Evolutionary conservation across 2,888 invertebrate species (phyloP), one percentile per base, ranked within the genome.

Genomic region (Galerucella calmariensis): DNA sequence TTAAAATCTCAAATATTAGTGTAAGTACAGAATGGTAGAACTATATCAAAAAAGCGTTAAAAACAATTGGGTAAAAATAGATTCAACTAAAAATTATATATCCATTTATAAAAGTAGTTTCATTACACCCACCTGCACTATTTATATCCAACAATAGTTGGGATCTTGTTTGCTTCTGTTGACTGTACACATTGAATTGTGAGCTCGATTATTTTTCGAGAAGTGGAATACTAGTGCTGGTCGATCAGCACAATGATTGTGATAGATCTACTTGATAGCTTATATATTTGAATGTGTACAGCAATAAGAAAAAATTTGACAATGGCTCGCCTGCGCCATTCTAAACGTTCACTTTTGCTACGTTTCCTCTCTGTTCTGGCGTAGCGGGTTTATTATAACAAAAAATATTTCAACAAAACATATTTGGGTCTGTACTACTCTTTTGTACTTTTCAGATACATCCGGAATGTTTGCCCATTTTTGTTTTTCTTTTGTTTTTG

Each of bases 401-500:
- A 10, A 48, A 48, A 48, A 48, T 53, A 53, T 53, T 53, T 53
- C 16, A 53, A 16, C 8, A 51, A 56, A 56, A 56, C 16, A 10
- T 51, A 16, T 56, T 56, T 56, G 56, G 9, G 16, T 46, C 4
- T 5, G 20, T 65, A 14, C 41, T 20, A 65, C 63, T 44, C 63
- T 65, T 65, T 65, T 41, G 41, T 65, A 65, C 63, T 65, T 41
- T 44, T 63, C 44, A 63, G 63, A 63, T 63, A 20, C 14, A 61
- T 41, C 44, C 14, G 63, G 63, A 63, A 63, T 63, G 63, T 63
- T 44, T 63, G 56, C 20, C n/a, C 11, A 63, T 63, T 63, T 63
- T 63, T 46, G 11, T n/a, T 48, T 48, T 48, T 48, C 35, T 35
- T 41, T 41, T 41, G 35, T 41, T 48, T 48, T 48, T 48, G 4